phyloP scores from a whole-genome alignment of 2,888 invertebrate species.

The Nomada fucata region DNA sequence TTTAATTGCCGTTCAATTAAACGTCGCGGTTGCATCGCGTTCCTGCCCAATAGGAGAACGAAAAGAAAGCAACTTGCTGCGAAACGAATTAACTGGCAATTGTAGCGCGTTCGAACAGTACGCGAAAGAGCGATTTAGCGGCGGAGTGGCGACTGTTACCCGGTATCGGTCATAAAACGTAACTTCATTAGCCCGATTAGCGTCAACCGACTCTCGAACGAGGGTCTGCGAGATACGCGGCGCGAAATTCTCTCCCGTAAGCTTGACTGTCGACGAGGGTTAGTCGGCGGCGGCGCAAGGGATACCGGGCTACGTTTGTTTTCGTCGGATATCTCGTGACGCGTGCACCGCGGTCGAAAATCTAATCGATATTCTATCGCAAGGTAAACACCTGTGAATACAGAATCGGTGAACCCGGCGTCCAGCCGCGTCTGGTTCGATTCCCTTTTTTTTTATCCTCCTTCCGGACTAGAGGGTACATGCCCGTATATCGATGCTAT shows the following conservation, averaged over 20 bases:
- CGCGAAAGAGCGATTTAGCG: slow-evolving; percentile 15
- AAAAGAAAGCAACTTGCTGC: neutral
- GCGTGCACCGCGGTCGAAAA: slow-evolving; percentile 67
- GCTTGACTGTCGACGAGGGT: slow-evolving; percentile 58
- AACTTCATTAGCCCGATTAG: slow-evolving; percentile 69
- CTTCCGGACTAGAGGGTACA: neutral
- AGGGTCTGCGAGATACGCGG: slow-evolving; percentile 52
- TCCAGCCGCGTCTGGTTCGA: neutral
- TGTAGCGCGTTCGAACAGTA: slow-evolving; percentile 7
- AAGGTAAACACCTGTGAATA: slow-evolving; percentile 64
- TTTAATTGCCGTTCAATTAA: neutral
- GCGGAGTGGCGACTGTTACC: slow-evolving; percentile 29
- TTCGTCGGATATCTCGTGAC: slow-evolving; percentile 66
- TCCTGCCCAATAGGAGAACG: neutral
- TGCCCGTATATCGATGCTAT: slow-evolving; percentile 20
- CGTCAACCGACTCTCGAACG: slow-evolving; percentile 26
- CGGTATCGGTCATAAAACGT: slow-evolving; percentile 62
- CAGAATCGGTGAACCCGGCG: slow-evolving; percentile 30
- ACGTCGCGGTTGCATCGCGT: neutral
- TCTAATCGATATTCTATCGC: slow-evolving; percentile 72
- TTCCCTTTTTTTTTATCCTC: neutral
- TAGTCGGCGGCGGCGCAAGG: slow-evolving; percentile 37
- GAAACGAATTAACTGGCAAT: slow-evolving; percentile 28
- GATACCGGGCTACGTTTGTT: slow-evolving; percentile 51
- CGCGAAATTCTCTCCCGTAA: slow-evolving; percentile 55